Conservation (phyloP, 2,888 invertebrate genomes). For the Thera obeliscata region DNA sequence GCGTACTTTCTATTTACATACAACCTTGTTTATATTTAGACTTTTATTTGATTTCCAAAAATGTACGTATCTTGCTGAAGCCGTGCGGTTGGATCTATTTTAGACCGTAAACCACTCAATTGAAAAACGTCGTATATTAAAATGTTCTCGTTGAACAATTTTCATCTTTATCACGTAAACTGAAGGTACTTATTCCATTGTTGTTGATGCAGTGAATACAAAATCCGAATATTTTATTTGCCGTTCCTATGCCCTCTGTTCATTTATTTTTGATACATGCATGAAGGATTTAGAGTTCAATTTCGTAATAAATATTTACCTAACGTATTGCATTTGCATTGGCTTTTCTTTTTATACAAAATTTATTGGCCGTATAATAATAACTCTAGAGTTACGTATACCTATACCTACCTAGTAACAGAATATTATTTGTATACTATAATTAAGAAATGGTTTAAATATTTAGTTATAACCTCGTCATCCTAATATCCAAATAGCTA, state of each 20-base stretch:
- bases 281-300: constrained; percentile 46
- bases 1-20: constrained; percentile 62
- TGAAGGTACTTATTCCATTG: constrained; percentile 53
- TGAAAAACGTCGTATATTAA: constrained; percentile 68
- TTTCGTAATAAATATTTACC: constrained; percentile 41
- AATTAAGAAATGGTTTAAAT: no score
- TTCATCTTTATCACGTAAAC: constrained; percentile 54
- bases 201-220: constrained; percentile 41
- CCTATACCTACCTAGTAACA: not conserved
- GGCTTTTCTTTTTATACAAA: no score
- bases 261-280: constrained; percentile 52
- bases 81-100: constrained; percentile 75
- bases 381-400: not conserved
- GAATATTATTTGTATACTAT: no score
- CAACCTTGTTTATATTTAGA: constrained; percentile 77
- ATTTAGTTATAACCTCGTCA: no score
- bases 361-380: no score
- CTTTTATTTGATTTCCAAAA: constrained; percentile 82
- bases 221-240: constrained; percentile 45
- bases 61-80: constrained; percentile 77
- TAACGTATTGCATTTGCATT: not conserved
- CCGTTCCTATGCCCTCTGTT: constrained; percentile 45
- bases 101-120: constrained; percentile 60
- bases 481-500: no score
- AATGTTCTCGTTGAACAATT: constrained; percentile 55